Evolutionary conservation across 2,797 vertebrate genomes (phyloP).

Genomic region (Aulostomus chinensis): DNA sequence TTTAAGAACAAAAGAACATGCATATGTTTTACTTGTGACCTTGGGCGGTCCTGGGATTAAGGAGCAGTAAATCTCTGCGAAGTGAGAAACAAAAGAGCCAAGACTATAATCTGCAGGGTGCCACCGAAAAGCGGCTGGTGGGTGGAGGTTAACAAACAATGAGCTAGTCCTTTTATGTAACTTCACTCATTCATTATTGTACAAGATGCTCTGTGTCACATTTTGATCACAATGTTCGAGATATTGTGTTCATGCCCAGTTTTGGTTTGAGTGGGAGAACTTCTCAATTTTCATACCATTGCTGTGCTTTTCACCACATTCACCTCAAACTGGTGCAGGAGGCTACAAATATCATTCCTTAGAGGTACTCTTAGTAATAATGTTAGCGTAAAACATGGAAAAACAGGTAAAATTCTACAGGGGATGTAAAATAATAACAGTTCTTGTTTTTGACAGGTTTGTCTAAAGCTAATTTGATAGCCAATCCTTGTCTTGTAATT

Average conservation of each 20-base stretch:
- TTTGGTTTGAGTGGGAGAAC: no score
- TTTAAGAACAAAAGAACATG: slow-evolving; percentile 14
- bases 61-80: slow-evolving; percentile 49
- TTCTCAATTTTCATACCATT: no score
- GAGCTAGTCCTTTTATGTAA: slow-evolving; percentile 15
- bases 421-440: no score
- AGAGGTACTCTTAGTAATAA: neutral
- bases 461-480: no score
- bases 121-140: slow-evolving; percentile 30
- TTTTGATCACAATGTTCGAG: slow-evolving; percentile 8
- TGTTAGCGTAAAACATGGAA: no score
- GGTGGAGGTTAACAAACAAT: slow-evolving; percentile 28
- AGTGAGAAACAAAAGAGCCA: slow-evolving; percentile 43
- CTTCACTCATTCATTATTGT: slow-evolving; percentile 24
- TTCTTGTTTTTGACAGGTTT: no score
- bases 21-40: slow-evolving; percentile 33
- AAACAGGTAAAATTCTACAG: no score
- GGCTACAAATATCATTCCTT: no score
- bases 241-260: slow-evolving; percentile 4
- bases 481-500: no score
- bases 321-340: no score
- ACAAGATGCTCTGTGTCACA: slow-evolving; percentile 1
- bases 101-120: slow-evolving; percentile 52
- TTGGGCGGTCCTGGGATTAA: slow-evolving; percentile 55
- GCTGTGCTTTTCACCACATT: no score